Evolutionary conservation across 2,797 vertebrate genomes (phyloP).

Genomic region (Acipenser transmontanus): DNA sequence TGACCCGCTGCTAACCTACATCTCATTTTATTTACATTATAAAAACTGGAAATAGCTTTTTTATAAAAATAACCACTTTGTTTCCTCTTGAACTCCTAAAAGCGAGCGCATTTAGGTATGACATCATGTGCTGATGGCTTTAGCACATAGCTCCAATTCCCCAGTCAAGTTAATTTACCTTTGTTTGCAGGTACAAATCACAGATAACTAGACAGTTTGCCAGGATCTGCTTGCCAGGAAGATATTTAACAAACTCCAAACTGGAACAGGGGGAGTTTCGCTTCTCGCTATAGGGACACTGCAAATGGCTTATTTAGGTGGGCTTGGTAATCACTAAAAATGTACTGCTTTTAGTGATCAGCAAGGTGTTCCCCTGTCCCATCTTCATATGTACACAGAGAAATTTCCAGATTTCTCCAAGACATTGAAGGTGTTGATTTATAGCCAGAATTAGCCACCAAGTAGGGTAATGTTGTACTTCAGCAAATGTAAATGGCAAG

Average conservation of each 20-base stretch:
- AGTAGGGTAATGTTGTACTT: no score
- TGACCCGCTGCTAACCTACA: conserved; percentile 38
- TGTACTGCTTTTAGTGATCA: no score
- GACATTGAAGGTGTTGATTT: no score
- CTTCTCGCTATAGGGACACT: background rate
- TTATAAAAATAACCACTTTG: conserved; percentile 41
- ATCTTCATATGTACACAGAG: no score
- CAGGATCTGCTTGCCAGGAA: conserved; percentile 37
- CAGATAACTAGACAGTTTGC: conserved; percentile 44
- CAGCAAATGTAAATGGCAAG: no score
- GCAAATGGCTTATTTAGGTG: background rate
- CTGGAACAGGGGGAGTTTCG: background rate
- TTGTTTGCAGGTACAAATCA: conserved; percentile 29
- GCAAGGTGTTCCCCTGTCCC: no score
- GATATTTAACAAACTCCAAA: conserved; percentile 35
- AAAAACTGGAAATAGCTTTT: conserved; percentile 43
- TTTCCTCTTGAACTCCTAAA: conserved; percentile 47
- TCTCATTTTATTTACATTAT: conserved; percentile 42
- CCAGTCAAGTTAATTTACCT: conserved; percentile 38
- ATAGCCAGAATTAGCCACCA: no score
- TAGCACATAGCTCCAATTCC: conserved; percentile 39
- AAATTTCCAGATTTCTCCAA: no score
- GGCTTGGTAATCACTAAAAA: no score
- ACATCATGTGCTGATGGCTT: conserved; percentile 52
- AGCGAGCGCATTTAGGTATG: conserved; percentile 38